These are phyloP conservation scores for Panthera tigris DNA, from an alignment of 2,113 vertebrate genomes.

Conservation along the genomic window DNA sequence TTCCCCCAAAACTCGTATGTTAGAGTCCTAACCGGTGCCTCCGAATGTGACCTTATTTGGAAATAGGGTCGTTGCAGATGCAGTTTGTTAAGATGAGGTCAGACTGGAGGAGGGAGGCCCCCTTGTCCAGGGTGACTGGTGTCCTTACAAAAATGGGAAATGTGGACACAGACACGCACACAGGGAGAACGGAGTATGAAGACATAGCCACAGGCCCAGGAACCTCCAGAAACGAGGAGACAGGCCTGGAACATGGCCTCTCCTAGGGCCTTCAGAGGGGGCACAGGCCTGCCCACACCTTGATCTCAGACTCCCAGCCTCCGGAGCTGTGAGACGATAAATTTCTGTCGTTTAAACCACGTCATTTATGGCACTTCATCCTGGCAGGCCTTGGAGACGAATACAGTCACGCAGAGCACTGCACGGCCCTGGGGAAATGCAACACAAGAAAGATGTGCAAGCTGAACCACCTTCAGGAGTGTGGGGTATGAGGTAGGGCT, in stretches of 20 bases:
- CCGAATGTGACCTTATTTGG: not conserved
- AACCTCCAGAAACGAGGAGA: too few relatives aligned
- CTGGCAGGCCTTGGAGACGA: not conserved
- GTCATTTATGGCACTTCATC: not conserved
- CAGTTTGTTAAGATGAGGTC: not conserved
- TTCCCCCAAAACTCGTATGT: not conserved
- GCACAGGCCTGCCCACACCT: not conserved
- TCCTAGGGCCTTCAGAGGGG: not conserved
- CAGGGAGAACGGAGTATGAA: not conserved
- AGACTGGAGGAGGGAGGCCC: not conserved
- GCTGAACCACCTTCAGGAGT: not conserved
- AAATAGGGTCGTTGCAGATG: not conserved
- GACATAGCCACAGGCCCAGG: not conserved
- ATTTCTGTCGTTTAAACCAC: not conserved
- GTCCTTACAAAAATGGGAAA: not conserved
- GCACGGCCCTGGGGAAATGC: too few relatives aligned
- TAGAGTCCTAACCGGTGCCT: not conserved
- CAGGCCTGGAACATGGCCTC: not conserved
- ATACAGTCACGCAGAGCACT: rapidly evolving
- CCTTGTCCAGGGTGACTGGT: not conserved
- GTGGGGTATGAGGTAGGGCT: too few relatives aligned
- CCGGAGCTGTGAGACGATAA: rapidly evolving
- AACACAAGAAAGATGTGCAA: not conserved
- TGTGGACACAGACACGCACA: rapidly evolving
- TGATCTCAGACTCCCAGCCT: not conserved